Conservation (phyloP, 2,113 vertebrate species). For the Sakesphorus luctuosus region DNA sequence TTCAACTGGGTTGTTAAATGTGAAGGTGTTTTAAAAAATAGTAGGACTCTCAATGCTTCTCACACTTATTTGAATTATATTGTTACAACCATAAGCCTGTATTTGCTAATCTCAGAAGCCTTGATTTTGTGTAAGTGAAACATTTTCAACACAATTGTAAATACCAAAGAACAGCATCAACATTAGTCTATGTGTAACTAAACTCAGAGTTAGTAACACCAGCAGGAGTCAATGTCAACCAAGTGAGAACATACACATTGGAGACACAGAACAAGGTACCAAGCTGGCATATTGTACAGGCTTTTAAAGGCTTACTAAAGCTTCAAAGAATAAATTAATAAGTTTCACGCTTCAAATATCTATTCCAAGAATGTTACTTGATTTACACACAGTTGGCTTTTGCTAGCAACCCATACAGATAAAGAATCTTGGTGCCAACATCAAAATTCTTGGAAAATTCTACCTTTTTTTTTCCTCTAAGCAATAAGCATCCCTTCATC, state of each 20-base stretch:
- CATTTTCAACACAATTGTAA: not conserved
- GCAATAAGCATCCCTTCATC: not conserved
- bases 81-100: not conserved
- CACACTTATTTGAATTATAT: not conserved
- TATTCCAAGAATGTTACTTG: not conserved
- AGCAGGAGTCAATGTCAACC: not conserved
- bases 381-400: not conserved
- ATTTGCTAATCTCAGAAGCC: not conserved
- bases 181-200: not conserved
- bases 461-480: not conserved
- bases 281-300: not conserved
- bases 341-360: not conserved
- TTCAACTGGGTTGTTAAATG: conserved; percentile 28
- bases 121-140: not conserved
- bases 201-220: not conserved
- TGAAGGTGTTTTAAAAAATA: conserved; percentile 15
- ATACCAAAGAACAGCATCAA: not conserved
- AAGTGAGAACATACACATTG: not conserved
- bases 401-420: not conserved
- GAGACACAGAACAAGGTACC: not conserved
- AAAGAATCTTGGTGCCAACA: not conserved
- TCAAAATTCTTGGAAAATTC: not conserved
- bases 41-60: not conserved
- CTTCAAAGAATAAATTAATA: not conserved
- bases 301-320: not conserved